A percentile compares a stretch with the other conserved stretches of the same genome.
Evolutionary conservation across 2,888 invertebrate species (phyloP).

Genomic region (Linnaemya tessellans): DNA sequence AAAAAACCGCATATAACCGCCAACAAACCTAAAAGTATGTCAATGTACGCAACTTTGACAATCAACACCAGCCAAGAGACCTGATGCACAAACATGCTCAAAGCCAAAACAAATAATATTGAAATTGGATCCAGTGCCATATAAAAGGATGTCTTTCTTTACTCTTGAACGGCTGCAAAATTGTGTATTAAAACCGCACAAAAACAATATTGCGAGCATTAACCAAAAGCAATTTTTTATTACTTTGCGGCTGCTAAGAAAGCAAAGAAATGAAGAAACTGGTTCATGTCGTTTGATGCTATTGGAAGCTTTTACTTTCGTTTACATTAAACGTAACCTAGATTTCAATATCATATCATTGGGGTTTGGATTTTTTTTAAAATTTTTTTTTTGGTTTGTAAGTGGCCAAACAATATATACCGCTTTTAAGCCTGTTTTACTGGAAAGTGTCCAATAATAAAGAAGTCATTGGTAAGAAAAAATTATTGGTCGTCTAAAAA

Average conservation of each 20-base stretch:
- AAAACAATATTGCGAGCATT: conserved; percentile 17
- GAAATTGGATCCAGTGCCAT: conserved; percentile 45
- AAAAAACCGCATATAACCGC: conserved; percentile 15
- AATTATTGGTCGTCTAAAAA: neutral
- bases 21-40: conserved; percentile 66
- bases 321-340: conserved; percentile 63
- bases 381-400: conserved; percentile 39
- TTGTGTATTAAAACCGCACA: neutral
- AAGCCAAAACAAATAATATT: conserved; percentile 35
- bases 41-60: conserved; percentile 73
- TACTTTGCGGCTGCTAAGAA: conserved; percentile 10
- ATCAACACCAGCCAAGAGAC: conserved; percentile 57
- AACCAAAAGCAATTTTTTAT: neutral
- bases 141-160: conserved; percentile 57
- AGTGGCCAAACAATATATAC: conserved; percentile 44
- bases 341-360: conserved; percentile 33
- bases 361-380: conserved; percentile 9
- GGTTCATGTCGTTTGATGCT: conserved; percentile 57
- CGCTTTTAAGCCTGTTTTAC: conserved; percentile 33
- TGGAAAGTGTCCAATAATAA: conserved; percentile 11
- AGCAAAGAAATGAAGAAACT: conserved; percentile 50
- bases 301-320: conserved; percentile 70
- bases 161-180: conserved; percentile 25
- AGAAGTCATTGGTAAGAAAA: conserved; percentile 20
- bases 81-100: conserved; percentile 46